Evolutionary conservation across 1,140 invertebrate species (phyloP).

Genomic region (Ceratosolen solmsi): DNA sequence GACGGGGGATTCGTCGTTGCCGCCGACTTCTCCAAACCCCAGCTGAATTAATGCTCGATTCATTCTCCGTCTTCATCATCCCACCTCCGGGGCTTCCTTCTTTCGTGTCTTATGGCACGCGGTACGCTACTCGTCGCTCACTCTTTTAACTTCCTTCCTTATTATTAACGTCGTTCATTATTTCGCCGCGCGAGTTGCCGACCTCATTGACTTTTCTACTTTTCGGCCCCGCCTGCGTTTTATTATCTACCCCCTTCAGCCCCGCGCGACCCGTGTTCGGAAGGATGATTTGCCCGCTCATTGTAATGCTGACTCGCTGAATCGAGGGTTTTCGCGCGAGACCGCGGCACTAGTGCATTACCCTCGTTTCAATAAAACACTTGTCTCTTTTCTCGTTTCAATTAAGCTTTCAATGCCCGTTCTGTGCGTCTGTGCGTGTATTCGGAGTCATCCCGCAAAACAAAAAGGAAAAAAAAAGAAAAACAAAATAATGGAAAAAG

Average conservation of each 20-base stretch:
- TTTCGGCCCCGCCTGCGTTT: background rate
- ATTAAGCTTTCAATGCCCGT: too few species aligned
- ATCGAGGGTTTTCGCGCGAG: background rate
- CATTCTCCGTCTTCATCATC: slow-evolving; percentile 36
- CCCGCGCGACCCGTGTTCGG: background rate
- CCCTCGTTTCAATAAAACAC: too few species aligned
- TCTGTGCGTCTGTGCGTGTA: too few species aligned
- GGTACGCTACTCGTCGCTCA: slow-evolving; percentile 36
- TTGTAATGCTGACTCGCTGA: background rate
- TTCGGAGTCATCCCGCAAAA: too few species aligned
- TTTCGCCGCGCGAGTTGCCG: background rate
- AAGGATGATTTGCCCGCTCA: background rate
- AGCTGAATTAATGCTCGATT: slow-evolving; percentile 44
- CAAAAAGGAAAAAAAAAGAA: too few species aligned
- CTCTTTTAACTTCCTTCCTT: slow-evolving; percentile 49
- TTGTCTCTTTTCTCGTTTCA: too few species aligned
- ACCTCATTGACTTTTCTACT: background rate
- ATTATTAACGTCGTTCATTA: background rate
- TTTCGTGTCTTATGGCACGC: slow-evolving; percentile 21
- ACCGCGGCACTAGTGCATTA: too few species aligned
- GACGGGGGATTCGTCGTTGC: too few species aligned
- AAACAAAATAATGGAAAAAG: too few species aligned
- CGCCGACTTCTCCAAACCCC: background rate
- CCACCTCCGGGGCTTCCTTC: background rate
- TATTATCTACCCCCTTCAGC: background rate